These are phyloP conservation scores for Leptocoma aspasia DNA, from an alignment of 2,113 vertebrate genomes.

Conservation along the genomic window DNA sequence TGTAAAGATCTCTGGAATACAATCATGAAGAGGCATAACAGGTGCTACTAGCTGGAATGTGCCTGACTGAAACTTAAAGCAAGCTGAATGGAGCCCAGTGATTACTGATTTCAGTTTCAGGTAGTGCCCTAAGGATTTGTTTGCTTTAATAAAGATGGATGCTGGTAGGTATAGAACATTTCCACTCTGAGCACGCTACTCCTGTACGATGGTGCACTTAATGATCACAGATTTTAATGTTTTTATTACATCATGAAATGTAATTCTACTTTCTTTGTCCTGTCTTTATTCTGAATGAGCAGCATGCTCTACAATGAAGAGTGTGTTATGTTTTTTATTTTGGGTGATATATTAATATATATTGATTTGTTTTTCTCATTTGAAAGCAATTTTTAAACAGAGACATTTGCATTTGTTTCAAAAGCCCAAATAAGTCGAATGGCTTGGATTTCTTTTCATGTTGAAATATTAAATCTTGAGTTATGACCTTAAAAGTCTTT, in stretches of 20 bases:
- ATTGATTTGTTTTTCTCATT: conserved; percentile 34
- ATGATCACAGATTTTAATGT: conserved; percentile 70
- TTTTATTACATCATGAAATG: conserved; percentile 76
- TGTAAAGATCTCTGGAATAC: background rate
- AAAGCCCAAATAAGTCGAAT: conserved; percentile 34
- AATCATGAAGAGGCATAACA: conserved; percentile 4
- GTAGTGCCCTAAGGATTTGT: conserved; percentile 5
- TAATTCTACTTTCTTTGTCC: conserved; percentile 69
- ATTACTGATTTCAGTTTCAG: conserved; percentile 8
- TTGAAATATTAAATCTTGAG: conserved; percentile 70
- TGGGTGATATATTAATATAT: conserved; percentile 49
- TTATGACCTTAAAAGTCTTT: conserved; percentile 32
- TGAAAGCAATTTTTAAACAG: conserved; percentile 41
- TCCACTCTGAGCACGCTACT: conserved; percentile 80
- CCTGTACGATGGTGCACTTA: conserved; percentile 78
- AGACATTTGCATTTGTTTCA: conserved; percentile 32
- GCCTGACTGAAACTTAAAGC: conserved; percentile 12
- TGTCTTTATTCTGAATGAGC: conserved; percentile 43
- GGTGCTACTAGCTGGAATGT: conserved; percentile 32
- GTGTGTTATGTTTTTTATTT: conserved; percentile 34
- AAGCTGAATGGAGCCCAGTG: background rate
- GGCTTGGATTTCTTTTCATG: conserved; percentile 50
- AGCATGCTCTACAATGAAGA: conserved; percentile 30
- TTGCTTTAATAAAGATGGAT: conserved; percentile 66
- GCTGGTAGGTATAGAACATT: conserved; percentile 77